Evolutionary conservation across 1,140 invertebrate species (phyloP).

Genomic region (Ceratina australensis): DNA sequence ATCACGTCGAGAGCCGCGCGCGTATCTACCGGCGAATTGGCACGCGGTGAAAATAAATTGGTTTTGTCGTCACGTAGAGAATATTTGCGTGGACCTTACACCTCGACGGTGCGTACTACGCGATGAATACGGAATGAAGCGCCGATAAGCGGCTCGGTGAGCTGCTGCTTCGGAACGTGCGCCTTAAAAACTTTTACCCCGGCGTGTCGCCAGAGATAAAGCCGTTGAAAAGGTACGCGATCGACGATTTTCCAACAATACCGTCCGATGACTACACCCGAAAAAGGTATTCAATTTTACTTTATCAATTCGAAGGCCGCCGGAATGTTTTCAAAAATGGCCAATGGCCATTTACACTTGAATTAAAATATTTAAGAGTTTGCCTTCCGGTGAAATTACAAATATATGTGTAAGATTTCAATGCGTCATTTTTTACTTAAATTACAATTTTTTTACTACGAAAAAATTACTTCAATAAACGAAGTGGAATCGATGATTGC

Average conservation of each 20-base stretch:
- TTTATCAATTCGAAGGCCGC: no score
- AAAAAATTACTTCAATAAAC: background rate
- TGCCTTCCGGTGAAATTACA: no score
- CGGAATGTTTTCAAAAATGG: no score
- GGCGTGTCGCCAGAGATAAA: background rate
- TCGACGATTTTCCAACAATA: background rate
- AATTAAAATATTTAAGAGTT: no score
- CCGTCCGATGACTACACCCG: no score
- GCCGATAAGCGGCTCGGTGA: constrained; percentile 37
- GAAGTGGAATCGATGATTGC: background rate
- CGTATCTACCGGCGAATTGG: constrained; percentile 60
- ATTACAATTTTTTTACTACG: no score
- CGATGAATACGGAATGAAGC: constrained; percentile 61
- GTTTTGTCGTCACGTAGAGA: constrained; percentile 65
- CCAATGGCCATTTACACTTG: no score
- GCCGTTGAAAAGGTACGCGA: background rate
- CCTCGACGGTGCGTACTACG: constrained; percentile 43
- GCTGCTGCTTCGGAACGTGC: background rate
- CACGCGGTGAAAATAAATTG: constrained; percentile 58
- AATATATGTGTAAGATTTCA: no score
- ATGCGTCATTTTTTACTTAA: no score
- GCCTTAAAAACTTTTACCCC: constrained; percentile 9
- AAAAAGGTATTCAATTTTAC: no score
- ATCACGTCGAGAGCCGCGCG: constrained; percentile 52
- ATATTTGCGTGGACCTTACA: constrained; percentile 67